These are phyloP conservation scores for Eubasilissa splendida DNA, from an alignment of 2,888 invertebrate species.

Conservation along the genomic window DNA sequence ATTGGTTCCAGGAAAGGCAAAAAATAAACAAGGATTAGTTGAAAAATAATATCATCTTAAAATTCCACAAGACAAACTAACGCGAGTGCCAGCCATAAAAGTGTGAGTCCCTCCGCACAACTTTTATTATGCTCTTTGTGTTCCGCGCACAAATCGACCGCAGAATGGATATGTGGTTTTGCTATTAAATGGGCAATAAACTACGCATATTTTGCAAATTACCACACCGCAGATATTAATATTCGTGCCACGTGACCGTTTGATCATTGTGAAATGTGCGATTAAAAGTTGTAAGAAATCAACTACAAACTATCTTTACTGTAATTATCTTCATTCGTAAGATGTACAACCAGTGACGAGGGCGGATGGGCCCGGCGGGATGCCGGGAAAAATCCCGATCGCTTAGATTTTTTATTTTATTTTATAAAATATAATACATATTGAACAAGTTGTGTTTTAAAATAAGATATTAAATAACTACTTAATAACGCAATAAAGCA, in stretches of 20 bases:
- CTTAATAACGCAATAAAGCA: no score
- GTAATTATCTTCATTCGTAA: no score
- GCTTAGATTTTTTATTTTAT: no score
- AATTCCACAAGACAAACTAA: slow-evolving; percentile 49
- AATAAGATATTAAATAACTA: no score
- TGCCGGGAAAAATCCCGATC: no score
- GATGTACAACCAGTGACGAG: no score
- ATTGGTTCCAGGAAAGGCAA: slow-evolving; percentile 48
- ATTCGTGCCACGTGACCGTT: background rate
- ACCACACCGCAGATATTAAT: slow-evolving; percentile 14
- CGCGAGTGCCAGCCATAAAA: slow-evolving; percentile 44
- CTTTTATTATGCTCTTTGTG: slow-evolving; percentile 18
- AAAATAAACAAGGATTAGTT: slow-evolving; percentile 55
- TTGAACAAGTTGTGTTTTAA: no score
- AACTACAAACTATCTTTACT: no score
- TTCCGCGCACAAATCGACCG: slow-evolving; percentile 37
- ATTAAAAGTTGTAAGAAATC: no score
- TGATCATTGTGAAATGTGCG: no score
- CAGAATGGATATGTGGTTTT: slow-evolving; percentile 40
- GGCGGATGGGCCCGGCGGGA: no score
- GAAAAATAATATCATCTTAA: slow-evolving; percentile 54
- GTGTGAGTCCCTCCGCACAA: background rate
- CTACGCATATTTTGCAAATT: slow-evolving; percentile 33
- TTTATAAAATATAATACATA: no score
- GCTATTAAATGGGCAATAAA: slow-evolving; percentile 31